Evolutionary conservation across 1,140 invertebrate species (phyloP).

Genomic region (Parapsyche elsis): DNA sequence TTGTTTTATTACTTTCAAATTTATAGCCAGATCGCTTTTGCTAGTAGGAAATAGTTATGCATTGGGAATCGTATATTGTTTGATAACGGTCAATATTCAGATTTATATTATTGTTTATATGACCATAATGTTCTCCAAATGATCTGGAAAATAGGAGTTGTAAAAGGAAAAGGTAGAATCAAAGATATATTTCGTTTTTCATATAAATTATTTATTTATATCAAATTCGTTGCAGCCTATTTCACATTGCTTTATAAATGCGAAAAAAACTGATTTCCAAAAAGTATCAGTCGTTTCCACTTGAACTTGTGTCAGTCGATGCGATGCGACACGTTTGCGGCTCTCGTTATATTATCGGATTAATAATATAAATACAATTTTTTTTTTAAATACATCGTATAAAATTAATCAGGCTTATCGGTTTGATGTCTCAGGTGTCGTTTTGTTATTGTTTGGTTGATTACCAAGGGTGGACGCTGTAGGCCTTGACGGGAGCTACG

Average conservation of each 20-base stretch:
- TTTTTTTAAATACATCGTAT: neutral
- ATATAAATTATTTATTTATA: conserved; percentile 51
- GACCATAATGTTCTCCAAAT: too few relatives aligned
- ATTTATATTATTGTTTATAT: too few relatives aligned
- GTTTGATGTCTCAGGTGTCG: conserved; percentile 10
- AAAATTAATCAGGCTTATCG: conserved; percentile 20
- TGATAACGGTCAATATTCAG: too few relatives aligned
- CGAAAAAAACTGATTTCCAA: conserved; percentile 39
- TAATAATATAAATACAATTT: neutral
- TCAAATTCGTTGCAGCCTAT: conserved; percentile 52
- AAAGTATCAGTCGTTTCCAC: conserved; percentile 44
- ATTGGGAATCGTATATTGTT: too few relatives aligned
- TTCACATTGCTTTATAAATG: neutral
- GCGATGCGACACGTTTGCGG: conserved; percentile 19
- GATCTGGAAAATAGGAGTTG: too few relatives aligned
- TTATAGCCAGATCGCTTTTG: too few relatives aligned
- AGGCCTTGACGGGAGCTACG: conserved; percentile 60
- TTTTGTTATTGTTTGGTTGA: conserved; percentile 33
- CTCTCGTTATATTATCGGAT: conserved; percentile 1
- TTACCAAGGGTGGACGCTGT: conserved; percentile 51
- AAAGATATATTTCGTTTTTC: conserved; percentile 27
- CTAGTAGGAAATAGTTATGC: too few relatives aligned
- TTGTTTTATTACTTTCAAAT: too few relatives aligned
- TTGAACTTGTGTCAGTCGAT: conserved; percentile 50
- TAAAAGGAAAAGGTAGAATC: neutral